Conservation (phyloP, 35 echinoderm and acorn worm species). For the Nesometra sesokonis region DNA sequence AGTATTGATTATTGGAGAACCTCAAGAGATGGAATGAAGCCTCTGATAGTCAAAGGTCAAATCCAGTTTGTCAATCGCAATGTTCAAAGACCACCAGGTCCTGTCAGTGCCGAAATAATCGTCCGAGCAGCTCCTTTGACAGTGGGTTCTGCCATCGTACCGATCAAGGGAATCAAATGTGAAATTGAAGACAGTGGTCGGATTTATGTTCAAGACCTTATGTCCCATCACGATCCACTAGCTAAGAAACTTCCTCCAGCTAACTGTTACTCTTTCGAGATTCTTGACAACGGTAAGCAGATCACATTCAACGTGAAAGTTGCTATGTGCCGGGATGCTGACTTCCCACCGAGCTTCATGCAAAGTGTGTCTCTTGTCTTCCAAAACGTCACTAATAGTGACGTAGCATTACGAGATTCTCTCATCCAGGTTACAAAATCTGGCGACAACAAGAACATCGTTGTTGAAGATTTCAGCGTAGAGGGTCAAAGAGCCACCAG, state of each 20-base stretch:
- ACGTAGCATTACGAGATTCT: not conserved
- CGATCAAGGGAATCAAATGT: not conserved
- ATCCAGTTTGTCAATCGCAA: slow-evolving; percentile 6
- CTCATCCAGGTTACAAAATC: not conserved
- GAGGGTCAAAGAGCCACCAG: not conserved
- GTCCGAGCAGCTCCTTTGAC: not conserved
- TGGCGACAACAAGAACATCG: not conserved
- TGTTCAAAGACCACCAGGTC: not conserved
- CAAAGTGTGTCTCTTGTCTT: not conserved
- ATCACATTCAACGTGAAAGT: not conserved
- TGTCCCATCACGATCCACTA: not conserved
- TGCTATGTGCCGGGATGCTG: not conserved
- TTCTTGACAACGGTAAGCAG: not conserved
- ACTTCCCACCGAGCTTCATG: not conserved
- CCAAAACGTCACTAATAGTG: not conserved
- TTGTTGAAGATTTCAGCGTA: not conserved
- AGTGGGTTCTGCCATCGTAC: not conserved
- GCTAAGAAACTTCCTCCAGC: not conserved
- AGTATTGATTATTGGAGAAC: not conserved
- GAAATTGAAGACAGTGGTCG: not conserved
- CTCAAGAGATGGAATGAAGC: not conserved
- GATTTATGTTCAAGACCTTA: not conserved
- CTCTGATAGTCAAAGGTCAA: not conserved
- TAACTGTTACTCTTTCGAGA: slow-evolving; percentile 1
- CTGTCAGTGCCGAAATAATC: not conserved